Conservation (phyloP, 1,140 invertebrate genomes). For the Heliconius melpomene region DNA sequence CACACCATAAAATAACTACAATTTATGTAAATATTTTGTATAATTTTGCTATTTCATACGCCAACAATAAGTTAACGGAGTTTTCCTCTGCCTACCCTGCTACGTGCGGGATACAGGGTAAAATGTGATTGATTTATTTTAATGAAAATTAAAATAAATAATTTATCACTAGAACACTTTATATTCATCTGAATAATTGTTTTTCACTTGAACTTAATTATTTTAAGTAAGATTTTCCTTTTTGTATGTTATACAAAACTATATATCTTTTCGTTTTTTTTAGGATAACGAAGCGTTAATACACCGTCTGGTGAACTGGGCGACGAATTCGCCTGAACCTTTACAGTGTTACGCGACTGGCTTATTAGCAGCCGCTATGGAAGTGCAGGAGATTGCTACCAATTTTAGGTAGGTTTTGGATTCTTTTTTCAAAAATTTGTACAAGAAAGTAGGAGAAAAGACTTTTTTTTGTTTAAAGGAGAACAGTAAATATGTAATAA, state of each 20-base stretch:
- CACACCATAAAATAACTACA: background rate
- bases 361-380: slow-evolving; percentile 96
- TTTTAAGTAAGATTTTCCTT: no score
- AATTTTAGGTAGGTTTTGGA: slow-evolving; percentile 84
- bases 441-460: no score
- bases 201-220: no score
- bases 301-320: slow-evolving; percentile 92
- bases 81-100: no score
- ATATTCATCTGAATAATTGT: no score
- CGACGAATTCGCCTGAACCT: slow-evolving; percentile 92
- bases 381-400: slow-evolving; percentile 95
- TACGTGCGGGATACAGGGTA: no score
- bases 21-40: background rate
- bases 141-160: background rate
- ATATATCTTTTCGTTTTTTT: slow-evolving; percentile 40
- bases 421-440: no score
- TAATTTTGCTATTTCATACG: no score
- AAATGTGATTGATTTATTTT: no score
- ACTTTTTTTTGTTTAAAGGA: no score
- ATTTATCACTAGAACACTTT: background rate
- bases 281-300: slow-evolving; percentile 93
- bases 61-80: no score
- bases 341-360: slow-evolving; percentile 97
- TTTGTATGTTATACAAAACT: background rate
- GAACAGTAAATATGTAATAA: no score